Evolutionary conservation across 30 jellyfish, hydroid and myxozoan genomes (phyloP), one percentile per base, ranked within the genome.

Genomic region (Aurelia coerulea): DNA sequence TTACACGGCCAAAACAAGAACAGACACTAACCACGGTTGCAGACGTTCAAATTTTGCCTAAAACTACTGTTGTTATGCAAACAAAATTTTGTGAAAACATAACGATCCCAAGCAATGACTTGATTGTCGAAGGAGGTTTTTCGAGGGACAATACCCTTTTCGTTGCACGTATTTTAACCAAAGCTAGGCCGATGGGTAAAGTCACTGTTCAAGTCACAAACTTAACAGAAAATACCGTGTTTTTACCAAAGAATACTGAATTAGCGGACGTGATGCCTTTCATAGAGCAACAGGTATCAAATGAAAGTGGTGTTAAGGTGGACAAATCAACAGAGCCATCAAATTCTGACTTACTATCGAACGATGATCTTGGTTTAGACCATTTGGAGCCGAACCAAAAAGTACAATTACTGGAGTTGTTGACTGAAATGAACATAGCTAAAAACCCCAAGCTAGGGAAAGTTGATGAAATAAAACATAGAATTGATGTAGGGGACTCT

Each of bases 401-500:
- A 64, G 50, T 11, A 10, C 17, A 46, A 9, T 64, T 64, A 49
- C 39, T 64, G 2, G 64, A 35, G 15, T 16, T 78, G n/a, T 51
- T 59, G 54, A 19, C 65, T 12, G 69, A 53, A 64, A 80, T 35
- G 62, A 37, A 78, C 59, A 63, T 80, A 17, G 37, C 62, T 32
- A 32, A 64, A 31, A n/a, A 41, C 82, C 72, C 73, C 14, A 16
- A 0, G 13, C 15, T 65, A 69, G 72, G 96, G 88, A 51, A 39
- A 32, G 49, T 41, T 90, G 34, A 39, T 29, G 18, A 65, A 42
- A 68, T 88, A 18, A 68, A 37, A 17, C 96, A 88, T 54, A 33
- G 35, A 12, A 86, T 86, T 49, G 86, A 78, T 50, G 70, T 63
- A 7, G 88, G 81, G 62, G 80, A 33, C 14, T 68, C 89, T 7